Evolutionary conservation across 64 coral and sea anemone species (phyloP), one percentile per base, ranked within the genome.

Genomic region (Actinia equina): DNA sequence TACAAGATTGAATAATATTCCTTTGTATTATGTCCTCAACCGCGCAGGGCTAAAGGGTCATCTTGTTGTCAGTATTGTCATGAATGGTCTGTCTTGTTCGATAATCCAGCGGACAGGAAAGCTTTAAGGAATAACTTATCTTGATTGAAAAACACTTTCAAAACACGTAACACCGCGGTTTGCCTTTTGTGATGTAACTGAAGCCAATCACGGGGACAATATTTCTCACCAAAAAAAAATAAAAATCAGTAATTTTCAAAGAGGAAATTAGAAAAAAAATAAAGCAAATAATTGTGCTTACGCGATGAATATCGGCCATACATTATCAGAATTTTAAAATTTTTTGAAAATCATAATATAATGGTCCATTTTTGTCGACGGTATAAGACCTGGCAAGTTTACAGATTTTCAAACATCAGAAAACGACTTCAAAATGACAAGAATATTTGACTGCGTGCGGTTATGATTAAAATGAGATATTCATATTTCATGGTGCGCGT

Each of bases 1-100:
- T 10, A 74, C 6, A 15, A 30, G 26, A 0, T 16, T 6, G 30
- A 37, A 37, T 37, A 74, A 37, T 74, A 74, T 74, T 74, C 26
- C 69, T 37, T 74, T 74, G 69, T 74, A n/a, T 74, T 74, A 57
- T 57, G 37, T 74, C 25, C 69, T 74, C 69, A 74, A 74, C 69
- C 69, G 26, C 69, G 25, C 37, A 74, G 69, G 69, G 69, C 26
- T 26, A 41, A 15, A 41, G 69, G 69, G 69, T 74, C 69, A 74
- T 74, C 25, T 74, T 41, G 69, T 74, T 37, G n/a, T 37, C 30
- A 37, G 30, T 74, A 74, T 74, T 74, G 69, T 74, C 25, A 4
- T n/a, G n/a, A 30, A 74, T 74, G 25, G 8, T 65, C 62, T 41
- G 26, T 74, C 41, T 0, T 74, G 27, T 74, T 65, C 14, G 26